Evolutionary conservation across 37 sponge, comb jelly and placozoan genomes (phyloP), one percentile per base, ranked within the genome.

Genomic region (Halichondria panicea): DNA sequence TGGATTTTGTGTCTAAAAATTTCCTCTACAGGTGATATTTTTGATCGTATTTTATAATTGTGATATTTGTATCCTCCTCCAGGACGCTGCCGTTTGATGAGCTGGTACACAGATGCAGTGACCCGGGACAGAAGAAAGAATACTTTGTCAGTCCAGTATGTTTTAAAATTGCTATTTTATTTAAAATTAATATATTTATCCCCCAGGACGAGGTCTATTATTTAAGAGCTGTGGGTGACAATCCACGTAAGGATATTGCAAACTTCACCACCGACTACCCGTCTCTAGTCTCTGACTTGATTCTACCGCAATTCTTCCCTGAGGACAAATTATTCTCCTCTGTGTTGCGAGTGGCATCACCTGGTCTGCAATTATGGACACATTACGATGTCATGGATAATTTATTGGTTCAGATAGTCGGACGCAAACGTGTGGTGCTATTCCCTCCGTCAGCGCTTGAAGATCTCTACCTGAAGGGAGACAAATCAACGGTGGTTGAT

Each of bases 371-470:
- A 33, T 77, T 96, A 0, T 96, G 95, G 95, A 96, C 97, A 2
- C 97, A 96, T 70, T 96, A 93, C 62, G 97, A 96, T 84, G 95
- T 95, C 15, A 96, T 96, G 97, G 97, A 96, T 64, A 96, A 96
- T 62, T 42, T 93, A n/a, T 75, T 96, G 46, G 88, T 96, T 9
- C 94, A 96, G 68, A 80, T 96, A 22, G 67, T 55, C 18, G 97
- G 97, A 15, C 58, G 60, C 0, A 96, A 96, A 60, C 61, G 92
- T 36, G 86, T 91, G 22, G 80, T 90, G 0, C 75, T 96, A 4
- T 96, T 93, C 63, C 60, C 61, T 34, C 97, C 97, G 0, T 37
- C 60, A 35, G 92, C 93, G 43, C 82, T 84, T 1, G 41, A 41
- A 36, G 37, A 85, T 50, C 86, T 96, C 28, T 96, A 96, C 63